Conservation (phyloP, 2,888 invertebrate genomes). For the Anticlea derivata region DNA sequence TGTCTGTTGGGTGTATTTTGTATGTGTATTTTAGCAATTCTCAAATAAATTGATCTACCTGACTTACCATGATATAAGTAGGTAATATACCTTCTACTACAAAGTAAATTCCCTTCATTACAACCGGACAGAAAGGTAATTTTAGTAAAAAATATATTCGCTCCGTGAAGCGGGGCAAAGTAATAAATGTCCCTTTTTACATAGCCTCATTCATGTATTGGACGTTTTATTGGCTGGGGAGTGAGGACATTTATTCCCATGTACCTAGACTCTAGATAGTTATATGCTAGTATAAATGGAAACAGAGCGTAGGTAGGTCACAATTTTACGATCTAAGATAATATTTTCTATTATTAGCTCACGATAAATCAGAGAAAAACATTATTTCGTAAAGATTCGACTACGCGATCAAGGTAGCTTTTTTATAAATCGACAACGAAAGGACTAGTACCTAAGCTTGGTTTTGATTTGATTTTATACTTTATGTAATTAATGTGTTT, state of each 20-base stretch:
- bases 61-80: too few species aligned
- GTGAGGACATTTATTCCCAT: constrained; percentile 10
- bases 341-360: not conserved
- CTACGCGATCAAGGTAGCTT: too few species aligned
- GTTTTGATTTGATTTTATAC: too few species aligned
- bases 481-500: too few species aligned
- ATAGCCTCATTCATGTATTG: constrained; percentile 21
- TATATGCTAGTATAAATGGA: constrained; percentile 11
- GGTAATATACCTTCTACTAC: not conserved
- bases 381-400: too few species aligned
- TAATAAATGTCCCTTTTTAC: constrained; percentile 49
- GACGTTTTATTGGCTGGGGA: constrained; percentile 22
- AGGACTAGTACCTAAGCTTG: too few species aligned
- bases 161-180: constrained; percentile 37
- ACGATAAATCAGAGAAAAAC: too few species aligned
- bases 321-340: constrained; percentile 1
- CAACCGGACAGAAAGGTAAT: constrained; percentile 33
- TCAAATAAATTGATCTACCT: too few species aligned
- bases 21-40: too few species aligned
- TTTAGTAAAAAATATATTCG: constrained; percentile 47
- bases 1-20: too few species aligned
- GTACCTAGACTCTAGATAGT: constrained; percentile 15
- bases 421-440: too few species aligned
- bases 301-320: not conserved
- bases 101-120: constrained; percentile 3